Conservation (phyloP, 2,888 invertebrate species). For the Copidosoma aretas region DNA sequence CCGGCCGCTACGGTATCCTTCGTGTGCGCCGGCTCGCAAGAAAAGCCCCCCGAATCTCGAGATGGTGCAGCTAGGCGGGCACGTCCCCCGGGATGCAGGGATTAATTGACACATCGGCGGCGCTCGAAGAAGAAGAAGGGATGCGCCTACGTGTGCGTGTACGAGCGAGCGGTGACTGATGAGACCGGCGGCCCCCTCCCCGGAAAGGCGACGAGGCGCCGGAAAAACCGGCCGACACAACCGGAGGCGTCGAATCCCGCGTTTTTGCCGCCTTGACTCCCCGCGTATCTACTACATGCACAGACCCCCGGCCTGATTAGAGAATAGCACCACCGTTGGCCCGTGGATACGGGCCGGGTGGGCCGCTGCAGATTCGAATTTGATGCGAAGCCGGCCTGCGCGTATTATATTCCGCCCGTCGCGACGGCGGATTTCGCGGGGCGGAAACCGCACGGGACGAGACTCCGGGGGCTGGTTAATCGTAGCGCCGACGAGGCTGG, state of each 20-base stretch:
- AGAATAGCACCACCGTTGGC: too few relatives aligned
- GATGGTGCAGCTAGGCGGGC: not conserved
- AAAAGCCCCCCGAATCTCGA: too few relatives aligned
- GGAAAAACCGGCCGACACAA: not conserved
- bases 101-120: slow-evolving; percentile 63
- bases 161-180: slow-evolving; percentile 58
- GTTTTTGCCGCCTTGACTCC: not conserved
- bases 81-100: slow-evolving; percentile 54
- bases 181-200: slow-evolving; percentile 46
- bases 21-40: too few relatives aligned
- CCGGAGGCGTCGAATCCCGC: not conserved
- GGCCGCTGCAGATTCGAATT: slow-evolving; percentile 61
- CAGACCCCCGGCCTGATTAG: too few relatives aligned
- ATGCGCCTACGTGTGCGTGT: slow-evolving; percentile 24
- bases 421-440: not conserved
- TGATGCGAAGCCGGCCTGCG: slow-evolving; percentile 55
- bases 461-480: too few relatives aligned
- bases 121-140: slow-evolving; percentile 37
- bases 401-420: slow-evolving; percentile 35
- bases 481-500: too few relatives aligned
- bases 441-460: not conserved
- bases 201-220: not conserved
- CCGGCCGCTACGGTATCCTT: too few relatives aligned
- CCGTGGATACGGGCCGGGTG: too few relatives aligned
- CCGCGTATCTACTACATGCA: too few relatives aligned